Conservation (phyloP, 2,888 invertebrate species). For the Pogonocherus hispidulus region DNA sequence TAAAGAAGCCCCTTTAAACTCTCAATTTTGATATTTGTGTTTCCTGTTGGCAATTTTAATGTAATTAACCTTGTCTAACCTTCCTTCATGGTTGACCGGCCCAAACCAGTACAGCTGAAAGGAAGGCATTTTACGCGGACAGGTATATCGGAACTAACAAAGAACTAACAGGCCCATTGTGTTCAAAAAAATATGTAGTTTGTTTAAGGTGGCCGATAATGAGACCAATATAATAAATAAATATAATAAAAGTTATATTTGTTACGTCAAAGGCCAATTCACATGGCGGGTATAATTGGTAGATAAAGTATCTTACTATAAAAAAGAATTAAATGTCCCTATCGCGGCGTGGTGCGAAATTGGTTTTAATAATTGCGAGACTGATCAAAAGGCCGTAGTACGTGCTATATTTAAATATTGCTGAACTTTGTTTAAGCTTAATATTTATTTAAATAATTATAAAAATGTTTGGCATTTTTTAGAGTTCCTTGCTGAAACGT, state of each 20-base stretch:
- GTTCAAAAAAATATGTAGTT: not conserved
- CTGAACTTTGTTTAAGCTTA: not conserved
- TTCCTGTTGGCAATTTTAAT: slow-evolving; percentile 4
- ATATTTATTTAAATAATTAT: not conserved
- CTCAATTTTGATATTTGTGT: slow-evolving; percentile 1
- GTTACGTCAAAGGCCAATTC: slow-evolving; percentile 14
- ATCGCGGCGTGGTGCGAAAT: not conserved
- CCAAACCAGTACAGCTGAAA: not conserved
- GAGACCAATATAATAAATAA: not conserved
- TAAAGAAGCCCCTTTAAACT: not conserved
- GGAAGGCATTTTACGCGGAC: not conserved
- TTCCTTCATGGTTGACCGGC: slow-evolving; percentile 1
- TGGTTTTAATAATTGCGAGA: not conserved
- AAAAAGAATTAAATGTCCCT: not conserved
- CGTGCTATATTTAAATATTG: not conserved
- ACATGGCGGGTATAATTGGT: slow-evolving; percentile 1
- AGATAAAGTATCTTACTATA: not conserved
- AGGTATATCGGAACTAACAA: not conserved
- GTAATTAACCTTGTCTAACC: slow-evolving; percentile 1
- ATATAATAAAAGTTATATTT: not conserved
- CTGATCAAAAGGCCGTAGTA: not conserved
- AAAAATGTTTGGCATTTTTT: not conserved
- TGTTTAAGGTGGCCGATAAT: not conserved
- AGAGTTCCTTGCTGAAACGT: not conserved
- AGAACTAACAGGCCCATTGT: not conserved